These are phyloP conservation scores for Pachyseris speciosa DNA, from an alignment of 64 coral and sea anemone genomes.

Conservation along the genomic window DNA sequence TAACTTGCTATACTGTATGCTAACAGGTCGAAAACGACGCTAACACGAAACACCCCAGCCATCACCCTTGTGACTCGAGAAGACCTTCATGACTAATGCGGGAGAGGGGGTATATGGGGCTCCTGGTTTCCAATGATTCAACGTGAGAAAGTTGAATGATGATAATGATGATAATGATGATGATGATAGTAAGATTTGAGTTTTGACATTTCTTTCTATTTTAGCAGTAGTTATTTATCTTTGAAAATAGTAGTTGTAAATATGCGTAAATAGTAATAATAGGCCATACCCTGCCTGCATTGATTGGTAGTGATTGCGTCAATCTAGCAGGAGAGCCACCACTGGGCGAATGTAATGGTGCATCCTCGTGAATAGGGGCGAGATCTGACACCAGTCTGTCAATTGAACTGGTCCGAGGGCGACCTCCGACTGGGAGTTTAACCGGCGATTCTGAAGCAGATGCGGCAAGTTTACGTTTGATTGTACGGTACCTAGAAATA, in stretches of 20 bases:
- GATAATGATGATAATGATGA: too few relatives aligned
- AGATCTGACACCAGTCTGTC: slow-evolving; percentile 31
- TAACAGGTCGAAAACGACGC: too few relatives aligned
- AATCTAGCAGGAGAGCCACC: slow-evolving; percentile 15
- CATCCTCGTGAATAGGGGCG: slow-evolving; percentile 40
- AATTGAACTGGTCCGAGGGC: slow-evolving; percentile 33
- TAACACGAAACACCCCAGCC: neutral
- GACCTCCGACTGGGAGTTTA: neutral
- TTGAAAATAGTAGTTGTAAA: too few relatives aligned
- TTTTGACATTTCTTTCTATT: too few relatives aligned
- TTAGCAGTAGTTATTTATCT: too few relatives aligned
- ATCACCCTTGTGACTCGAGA: too few relatives aligned
- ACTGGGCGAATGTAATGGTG: slow-evolving; percentile 13
- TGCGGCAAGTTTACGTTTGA: slow-evolving; percentile 60
- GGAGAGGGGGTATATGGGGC: too few relatives aligned
- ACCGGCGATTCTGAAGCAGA: neutral
- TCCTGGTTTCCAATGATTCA: too few relatives aligned
- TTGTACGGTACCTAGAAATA: slow-evolving; percentile 46
- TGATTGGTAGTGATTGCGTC: slow-evolving; percentile 16
- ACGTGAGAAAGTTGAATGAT: too few relatives aligned
- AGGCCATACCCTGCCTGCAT: neutral
- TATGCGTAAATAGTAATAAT: neutral
- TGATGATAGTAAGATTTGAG: too few relatives aligned
- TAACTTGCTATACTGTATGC: neutral
- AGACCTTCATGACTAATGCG: too few relatives aligned